Percentiles rank a stretch among this genome's conserved stretches.
These are phyloP conservation scores for Melitaea cinxia DNA, from an alignment of 1,140 invertebrate genomes.

Conservation along the genomic window DNA sequence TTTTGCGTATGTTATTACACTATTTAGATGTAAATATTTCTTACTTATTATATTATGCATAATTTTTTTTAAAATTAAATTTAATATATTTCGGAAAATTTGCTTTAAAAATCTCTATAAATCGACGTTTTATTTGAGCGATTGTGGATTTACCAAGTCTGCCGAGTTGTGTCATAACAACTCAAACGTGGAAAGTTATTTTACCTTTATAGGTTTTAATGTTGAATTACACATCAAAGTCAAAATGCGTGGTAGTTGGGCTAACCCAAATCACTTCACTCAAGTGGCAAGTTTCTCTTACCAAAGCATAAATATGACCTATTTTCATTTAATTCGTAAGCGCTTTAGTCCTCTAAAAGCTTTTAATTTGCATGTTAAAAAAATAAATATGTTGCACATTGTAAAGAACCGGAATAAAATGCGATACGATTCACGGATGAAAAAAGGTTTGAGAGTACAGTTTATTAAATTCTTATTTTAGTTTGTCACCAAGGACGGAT, in stretches of 20 bases:
- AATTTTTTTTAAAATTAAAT: too few species aligned
- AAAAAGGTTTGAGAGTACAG: conserved; percentile 30
- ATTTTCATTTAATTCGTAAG: conserved; percentile 45
- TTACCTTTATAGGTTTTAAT: conserved; percentile 25
- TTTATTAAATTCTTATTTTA: conserved; percentile 28
- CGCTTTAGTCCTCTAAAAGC: conserved; percentile 45
- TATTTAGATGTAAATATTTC: too few species aligned
- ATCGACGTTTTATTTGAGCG: background rate
- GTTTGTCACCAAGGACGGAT: conserved; percentile 9
- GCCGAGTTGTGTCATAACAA: background rate
- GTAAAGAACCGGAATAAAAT: conserved; percentile 43
- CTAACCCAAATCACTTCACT: conserved; percentile 39
- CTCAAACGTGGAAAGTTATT: conserved; percentile 6
- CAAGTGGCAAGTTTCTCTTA: conserved; percentile 42
- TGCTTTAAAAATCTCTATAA: background rate
- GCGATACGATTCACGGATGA: conserved; percentile 37
- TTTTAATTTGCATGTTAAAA: conserved; percentile 45
- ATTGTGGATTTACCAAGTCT: background rate
- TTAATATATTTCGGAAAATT: background rate
- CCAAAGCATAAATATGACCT: conserved; percentile 48
- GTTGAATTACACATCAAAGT: conserved; percentile 40
- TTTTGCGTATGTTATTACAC: too few species aligned
- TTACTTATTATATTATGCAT: too few species aligned
- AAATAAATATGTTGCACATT: conserved; percentile 45
- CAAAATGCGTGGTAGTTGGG: conserved; percentile 31